These are phyloP conservation scores for Tanytarsus gracilentus DNA, from an alignment of 2,888 invertebrate species.

Conservation along the genomic window DNA sequence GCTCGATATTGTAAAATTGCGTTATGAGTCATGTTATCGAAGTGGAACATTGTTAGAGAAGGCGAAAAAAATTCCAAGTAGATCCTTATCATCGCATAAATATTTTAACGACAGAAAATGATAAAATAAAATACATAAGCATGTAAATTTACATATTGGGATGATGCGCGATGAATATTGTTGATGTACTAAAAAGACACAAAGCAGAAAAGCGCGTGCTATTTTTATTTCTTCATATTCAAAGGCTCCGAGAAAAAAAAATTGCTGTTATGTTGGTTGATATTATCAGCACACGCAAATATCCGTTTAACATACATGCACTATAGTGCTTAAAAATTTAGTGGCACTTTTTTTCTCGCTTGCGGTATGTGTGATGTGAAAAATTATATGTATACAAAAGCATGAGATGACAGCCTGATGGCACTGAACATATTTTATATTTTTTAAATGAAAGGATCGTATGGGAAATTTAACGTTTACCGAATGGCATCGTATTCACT, in stretches of 20 bases:
- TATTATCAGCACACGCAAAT: no score
- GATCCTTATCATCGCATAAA: slow-evolving; percentile 13
- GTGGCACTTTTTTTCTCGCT: not conserved
- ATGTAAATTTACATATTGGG: not conserved
- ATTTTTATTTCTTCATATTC: no score
- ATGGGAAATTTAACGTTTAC: slow-evolving; percentile 18
- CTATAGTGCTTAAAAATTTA: slow-evolving; percentile 13
- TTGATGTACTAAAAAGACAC: not conserved
- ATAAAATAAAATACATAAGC: slow-evolving; percentile 5
- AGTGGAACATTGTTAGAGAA: not conserved
- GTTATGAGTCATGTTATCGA: not conserved
- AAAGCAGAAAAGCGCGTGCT: no score
- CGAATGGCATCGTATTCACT: not conserved
- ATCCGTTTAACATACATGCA: not conserved
- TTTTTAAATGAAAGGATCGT: slow-evolving; percentile 2
- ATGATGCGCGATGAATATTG: no score
- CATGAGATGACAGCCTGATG: not conserved
- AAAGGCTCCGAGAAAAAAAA: no score
- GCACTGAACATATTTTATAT: not conserved
- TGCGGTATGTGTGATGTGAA: not conserved
- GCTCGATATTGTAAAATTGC: slow-evolving; percentile 1
- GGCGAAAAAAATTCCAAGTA: not conserved
- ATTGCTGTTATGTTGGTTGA: no score
- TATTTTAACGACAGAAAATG: slow-evolving; percentile 4
- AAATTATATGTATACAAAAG: not conserved